Base-by-base conservation (phyloP, 92 coral and sea anemone genomes). In the Bergia puertoricense region DNA sequence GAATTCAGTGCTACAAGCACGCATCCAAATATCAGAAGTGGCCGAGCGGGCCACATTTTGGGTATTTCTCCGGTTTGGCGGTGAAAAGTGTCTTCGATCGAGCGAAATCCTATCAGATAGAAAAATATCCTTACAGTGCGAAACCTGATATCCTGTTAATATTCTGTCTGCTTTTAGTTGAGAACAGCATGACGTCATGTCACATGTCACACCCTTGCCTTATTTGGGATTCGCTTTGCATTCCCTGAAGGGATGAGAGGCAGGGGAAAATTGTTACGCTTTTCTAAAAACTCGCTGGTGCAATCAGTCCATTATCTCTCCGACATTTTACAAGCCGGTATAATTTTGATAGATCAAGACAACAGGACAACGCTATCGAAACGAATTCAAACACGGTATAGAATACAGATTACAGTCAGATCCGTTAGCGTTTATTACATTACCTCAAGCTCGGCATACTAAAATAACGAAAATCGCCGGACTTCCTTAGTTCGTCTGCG, bases 1-100 rank as follows among this genome's bases (percentile, higher is more conserved):
- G 68, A 69, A 13, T 84, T 79, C 23, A 71, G 66, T 69, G 78
- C 87, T 10, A 84, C 38, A 16, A 84, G 43, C 45, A 84, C 44
- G 9, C 77, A 69, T 71, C 54, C 78, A 3, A 84, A 71, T 22
- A 84, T 73, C 77, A 84, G 18, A 37, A 41, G 46, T n/a, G 87
- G 87, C 79, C 87, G 48, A 43, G 42, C 43, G 8, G 87, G 87
- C 87, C 87, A 48, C 87, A 84, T 84, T 73, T 84, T 84, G 87
- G 87, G 37, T 22, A 84, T 4, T 84, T 71, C 67, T 81, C 86
- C 86, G 86, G 86, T 81, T 81, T 39, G 16, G 56, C 36, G 86
- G 86, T 20, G 54, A 65, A 42, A 81, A 65, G 30, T 83, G 62
- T 73, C 62, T 83, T 48, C 37, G 30, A 68, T 68, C 65, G 48